These are phyloP conservation scores for Palloptera scutellata DNA, from an alignment of 2,888 invertebrate genomes.

Conservation along the genomic window DNA sequence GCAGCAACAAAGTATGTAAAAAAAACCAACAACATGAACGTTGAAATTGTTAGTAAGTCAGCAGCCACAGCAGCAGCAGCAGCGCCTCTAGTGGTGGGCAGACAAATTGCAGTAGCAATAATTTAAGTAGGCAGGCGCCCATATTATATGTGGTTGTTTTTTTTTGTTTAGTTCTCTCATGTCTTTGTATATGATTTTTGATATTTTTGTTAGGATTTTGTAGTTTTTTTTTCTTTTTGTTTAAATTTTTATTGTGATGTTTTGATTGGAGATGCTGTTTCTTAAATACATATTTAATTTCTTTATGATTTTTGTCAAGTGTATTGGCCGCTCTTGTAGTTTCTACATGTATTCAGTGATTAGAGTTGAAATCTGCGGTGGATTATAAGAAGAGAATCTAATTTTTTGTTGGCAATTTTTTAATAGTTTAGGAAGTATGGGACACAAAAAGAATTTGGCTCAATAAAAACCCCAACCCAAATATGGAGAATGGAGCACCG, in stretches of 20 bases:
- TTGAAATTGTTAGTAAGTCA: not conserved
- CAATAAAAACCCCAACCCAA: too few relatives aligned
- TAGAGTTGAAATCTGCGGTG: too few relatives aligned
- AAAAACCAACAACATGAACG: not conserved
- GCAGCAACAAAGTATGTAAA: conserved; percentile 14
- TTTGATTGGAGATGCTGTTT: not conserved
- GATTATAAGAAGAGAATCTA: not conserved
- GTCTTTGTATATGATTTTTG: conserved; percentile 20
- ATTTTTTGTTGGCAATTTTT: not conserved
- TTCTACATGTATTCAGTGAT: too few relatives aligned
- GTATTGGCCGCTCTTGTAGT: too few relatives aligned
- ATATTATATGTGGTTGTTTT: not conserved
- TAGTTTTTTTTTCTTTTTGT: not conserved
- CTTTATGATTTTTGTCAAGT: too few relatives aligned
- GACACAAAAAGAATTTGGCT: too few relatives aligned
- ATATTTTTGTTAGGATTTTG: conserved; percentile 5
- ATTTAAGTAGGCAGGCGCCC: conserved; percentile 37
- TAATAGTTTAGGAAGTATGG: too few relatives aligned
- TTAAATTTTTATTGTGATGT: conserved; percentile 7
- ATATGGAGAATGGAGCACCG: too few relatives aligned
- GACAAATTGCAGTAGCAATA: conserved; percentile 60
- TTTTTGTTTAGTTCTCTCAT: not conserved
- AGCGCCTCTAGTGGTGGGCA: conserved; percentile 50
- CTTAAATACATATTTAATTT: too few relatives aligned
- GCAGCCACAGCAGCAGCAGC: conserved; percentile 24